phyloP scores from a whole-genome alignment of 2,113 vertebrate genomes.

The Suricata suricatta region DNA sequence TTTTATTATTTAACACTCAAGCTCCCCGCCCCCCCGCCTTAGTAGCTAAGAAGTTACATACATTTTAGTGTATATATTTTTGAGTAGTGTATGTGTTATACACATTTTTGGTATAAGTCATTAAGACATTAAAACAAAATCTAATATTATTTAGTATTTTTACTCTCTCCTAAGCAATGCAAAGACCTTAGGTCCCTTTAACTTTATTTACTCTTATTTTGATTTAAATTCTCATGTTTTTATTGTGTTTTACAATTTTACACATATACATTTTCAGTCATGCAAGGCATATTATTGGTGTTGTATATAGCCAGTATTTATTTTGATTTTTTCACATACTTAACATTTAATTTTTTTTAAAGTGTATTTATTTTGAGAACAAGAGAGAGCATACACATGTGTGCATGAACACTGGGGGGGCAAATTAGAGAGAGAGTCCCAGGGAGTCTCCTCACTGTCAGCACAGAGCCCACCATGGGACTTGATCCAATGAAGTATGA shows the following conservation, averaged over 20 bases:
- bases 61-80: not conserved
- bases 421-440: too few relatives aligned
- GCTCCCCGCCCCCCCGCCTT: rapidly evolving
- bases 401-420: too few relatives aligned
- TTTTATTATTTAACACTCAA: not conserved
- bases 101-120: not conserved
- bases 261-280: not conserved
- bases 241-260: not conserved
- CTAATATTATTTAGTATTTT: not conserved
- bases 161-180: not conserved
- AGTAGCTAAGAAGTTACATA: not conserved
- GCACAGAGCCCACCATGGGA: too few relatives aligned
- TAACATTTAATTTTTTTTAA: not conserved
- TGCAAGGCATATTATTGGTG: not conserved
- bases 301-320: not conserved
- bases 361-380: too few relatives aligned
- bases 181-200: not conserved
- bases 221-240: not conserved
- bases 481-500: too few relatives aligned
- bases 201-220: not conserved
- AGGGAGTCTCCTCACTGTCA: too few relatives aligned
- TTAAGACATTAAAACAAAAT: not conserved
- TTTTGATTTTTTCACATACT: not conserved
- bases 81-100: not conserved
- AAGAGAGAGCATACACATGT: too few relatives aligned